Evolutionary conservation across 2,888 invertebrate species (phyloP).

Genomic region (Brachyptera putata): DNA sequence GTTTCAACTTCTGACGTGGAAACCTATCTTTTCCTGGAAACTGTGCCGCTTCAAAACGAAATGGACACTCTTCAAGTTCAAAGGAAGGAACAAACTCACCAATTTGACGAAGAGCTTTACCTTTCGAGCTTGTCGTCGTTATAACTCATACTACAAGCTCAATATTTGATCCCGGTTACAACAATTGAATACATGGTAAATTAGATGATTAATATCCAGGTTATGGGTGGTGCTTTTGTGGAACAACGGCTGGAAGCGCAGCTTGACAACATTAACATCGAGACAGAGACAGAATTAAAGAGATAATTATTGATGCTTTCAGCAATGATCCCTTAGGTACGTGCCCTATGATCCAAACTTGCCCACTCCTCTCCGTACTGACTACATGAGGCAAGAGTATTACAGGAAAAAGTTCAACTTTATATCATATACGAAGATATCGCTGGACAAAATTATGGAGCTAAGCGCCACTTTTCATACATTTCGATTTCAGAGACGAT

Average conservation of each 20-base stretch:
- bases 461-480: conserved; percentile 30
- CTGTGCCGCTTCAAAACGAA: neutral
- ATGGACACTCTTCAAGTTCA: neutral
- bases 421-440: conserved; percentile 26
- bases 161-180: conserved; percentile 32
- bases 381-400: conserved; percentile 28
- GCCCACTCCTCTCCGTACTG: conserved; percentile 19
- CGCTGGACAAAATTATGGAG: conserved; percentile 11
- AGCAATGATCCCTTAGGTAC: conserved; percentile 9
- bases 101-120: conserved; percentile 7
- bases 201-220: conserved; percentile 30
- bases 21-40: neutral
- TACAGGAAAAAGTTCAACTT: conserved; percentile 30
- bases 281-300: conserved; percentile 19
- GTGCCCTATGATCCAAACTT: neutral
- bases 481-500: conserved; percentile 32
- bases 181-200: conserved; percentile 33
- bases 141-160: conserved; percentile 34
- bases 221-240: conserved; percentile 25
- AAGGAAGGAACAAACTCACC: neutral
- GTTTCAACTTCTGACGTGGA: neutral
- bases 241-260: conserved; percentile 24
- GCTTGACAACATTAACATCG: conserved; percentile 21
- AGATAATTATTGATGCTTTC: conserved; percentile 25
- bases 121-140: conserved; percentile 25